Evolutionary conservation across 2,888 invertebrate species (phyloP), one percentile per base, ranked within the genome.

Genomic region (Cheilosia vulpina): DNA sequence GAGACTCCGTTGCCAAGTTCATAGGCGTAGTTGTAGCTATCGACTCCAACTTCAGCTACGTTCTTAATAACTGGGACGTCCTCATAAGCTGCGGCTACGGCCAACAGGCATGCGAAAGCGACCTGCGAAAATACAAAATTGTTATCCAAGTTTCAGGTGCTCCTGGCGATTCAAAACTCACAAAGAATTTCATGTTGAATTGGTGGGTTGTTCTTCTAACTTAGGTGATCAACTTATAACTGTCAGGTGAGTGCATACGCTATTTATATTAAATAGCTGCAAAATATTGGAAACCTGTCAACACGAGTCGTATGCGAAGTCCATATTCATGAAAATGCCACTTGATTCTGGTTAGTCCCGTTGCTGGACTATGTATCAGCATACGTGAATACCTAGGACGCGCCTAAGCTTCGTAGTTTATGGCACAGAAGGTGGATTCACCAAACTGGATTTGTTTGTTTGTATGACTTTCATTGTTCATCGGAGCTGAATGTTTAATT

Each of bases 71-170:
- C 52, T 11, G 24, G 2, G 21, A 52, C 21, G 1, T 52, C 52
- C 1, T 52, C 52, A 0, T 27, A 0, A 15, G 52, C 52, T 15
- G 52, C 52, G 15, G 52, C 52, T 13, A 52, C 21, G 24, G 52
- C 52, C 52, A 52, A 52, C 4, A 52, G 2, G 87, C 90, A 90
- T 60, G 90, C 88, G 38, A 91, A 52, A 15, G 52, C 52, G 13
- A 52, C 27, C 52, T 52, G 24, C 19, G 38, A 38, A 52, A 52
- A 52, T 24, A 24, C 52, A 52, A 52, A 76, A 73, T 55, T 72
- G 72, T 72, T 68, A 78, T 83, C 82, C 72, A 78, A 83, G 66
- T 73, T 57, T 73, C 66, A 60, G 52, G 13, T 19, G 15, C 0
- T 24, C 24, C 15, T 78, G 82, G 72, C 66, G 77, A 58, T 17